A percentile compares a stretch with the other conserved stretches of the same genome.
These are phyloP conservation scores for Rhaphigaster nebulosa DNA, from an alignment of 2,888 invertebrate genomes.

Conservation along the genomic window DNA sequence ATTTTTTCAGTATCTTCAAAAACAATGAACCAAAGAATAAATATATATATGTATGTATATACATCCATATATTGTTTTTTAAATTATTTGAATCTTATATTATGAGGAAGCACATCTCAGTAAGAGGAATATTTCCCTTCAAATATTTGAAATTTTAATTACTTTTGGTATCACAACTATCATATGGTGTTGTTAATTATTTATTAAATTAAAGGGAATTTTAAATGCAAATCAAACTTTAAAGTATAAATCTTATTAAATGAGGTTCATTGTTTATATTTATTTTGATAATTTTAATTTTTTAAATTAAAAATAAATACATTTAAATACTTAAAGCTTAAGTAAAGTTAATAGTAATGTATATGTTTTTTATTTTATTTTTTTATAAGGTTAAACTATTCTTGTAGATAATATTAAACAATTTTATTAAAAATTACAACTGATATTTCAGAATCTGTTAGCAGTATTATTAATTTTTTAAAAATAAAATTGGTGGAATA, in stretches of 20 bases:
- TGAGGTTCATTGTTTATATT: neutral
- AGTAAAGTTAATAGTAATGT: neutral
- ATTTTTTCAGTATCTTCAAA: neutral
- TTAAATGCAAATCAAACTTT: neutral
- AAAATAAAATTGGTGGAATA: neutral
- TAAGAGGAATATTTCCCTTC: slow-evolving; percentile 27
- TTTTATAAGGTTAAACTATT: neutral
- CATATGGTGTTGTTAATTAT: slow-evolving; percentile 16
- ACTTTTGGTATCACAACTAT: slow-evolving; percentile 20
- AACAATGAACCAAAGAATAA: slow-evolving; percentile 15
- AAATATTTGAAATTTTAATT: neutral
- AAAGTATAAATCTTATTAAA: neutral
- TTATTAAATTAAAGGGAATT: neutral
- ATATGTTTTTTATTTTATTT: neutral
- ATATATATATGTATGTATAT: neutral
- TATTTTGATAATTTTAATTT: neutral
- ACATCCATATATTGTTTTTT: neutral
- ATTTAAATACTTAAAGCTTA: neutral
- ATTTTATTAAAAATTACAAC: neutral
- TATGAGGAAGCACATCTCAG: slow-evolving; percentile 44
- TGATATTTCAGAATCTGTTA: neutral
- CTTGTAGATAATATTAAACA: neutral
- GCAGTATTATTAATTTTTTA: neutral
- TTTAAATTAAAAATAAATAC: neutral
- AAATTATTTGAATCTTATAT: slow-evolving; percentile 19